Evolutionary conservation across 2,797 vertebrate genomes (phyloP).

Genomic region (Prionace glauca): DNA sequence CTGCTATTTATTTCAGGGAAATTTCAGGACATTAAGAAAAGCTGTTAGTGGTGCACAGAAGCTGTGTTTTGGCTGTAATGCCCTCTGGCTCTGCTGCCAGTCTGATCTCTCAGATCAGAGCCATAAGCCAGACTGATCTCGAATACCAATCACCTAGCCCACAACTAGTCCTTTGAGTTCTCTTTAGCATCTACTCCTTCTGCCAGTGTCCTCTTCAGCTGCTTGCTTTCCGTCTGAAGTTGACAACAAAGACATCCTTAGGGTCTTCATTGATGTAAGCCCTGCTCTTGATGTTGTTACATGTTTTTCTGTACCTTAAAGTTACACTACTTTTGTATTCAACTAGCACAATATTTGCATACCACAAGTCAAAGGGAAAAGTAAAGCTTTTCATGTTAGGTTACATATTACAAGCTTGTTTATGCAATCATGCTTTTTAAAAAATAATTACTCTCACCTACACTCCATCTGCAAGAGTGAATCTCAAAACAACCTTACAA

Average conservation of each 20-base stretch:
- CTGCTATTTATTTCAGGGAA: conserved; percentile 30
- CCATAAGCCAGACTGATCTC: conserved; percentile 99
- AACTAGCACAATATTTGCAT: conserved; percentile 99
- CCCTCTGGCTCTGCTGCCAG: conserved; percentile 99
- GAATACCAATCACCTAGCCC: conserved; percentile 99
- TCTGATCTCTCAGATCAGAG: conserved; percentile 99
- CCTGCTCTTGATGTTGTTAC: conserved; percentile 99
- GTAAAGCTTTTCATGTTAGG: conserved; percentile 63
- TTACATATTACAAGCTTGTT: conserved; percentile 30
- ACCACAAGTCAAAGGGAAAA: conserved; percentile 91
- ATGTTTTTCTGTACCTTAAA: conserved; percentile 93
- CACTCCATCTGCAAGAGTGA: conserved; percentile 46
- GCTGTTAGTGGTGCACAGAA: conserved; percentile 86
- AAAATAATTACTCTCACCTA: conserved; percentile 55
- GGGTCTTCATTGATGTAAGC: conserved; percentile 99
- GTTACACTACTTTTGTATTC: conserved; percentile 99
- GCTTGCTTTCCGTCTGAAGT: conserved; percentile 99
- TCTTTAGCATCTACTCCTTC: conserved; percentile 99
- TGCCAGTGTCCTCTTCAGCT: conserved; percentile 99
- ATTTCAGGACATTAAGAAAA: conserved; percentile 75
- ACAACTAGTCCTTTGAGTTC: conserved; percentile 99
- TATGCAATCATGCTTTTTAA: conserved; percentile 55
- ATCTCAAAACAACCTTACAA: conserved; percentile 10
- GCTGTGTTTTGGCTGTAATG: conserved; percentile 99
- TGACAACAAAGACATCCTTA: conserved; percentile 99